Evolutionary conservation across 2,797 vertebrate genomes (phyloP).

Genomic region (Telmatherina bonti): DNA sequence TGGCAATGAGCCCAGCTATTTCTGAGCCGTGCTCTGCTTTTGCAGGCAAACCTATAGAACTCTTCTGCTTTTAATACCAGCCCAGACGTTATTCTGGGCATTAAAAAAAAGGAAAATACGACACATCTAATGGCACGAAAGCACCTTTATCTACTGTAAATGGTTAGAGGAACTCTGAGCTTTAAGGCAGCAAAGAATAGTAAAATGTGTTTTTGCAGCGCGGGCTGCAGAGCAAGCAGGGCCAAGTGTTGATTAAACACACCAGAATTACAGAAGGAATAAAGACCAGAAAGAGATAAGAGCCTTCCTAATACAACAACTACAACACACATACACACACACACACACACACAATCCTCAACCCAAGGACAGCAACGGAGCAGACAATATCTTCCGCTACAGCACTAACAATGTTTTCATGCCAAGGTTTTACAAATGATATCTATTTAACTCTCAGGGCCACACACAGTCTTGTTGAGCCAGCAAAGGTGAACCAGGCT

Average conservation of each 20-base stretch:
- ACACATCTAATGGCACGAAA: slow-evolving; percentile 50
- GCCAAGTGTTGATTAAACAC: slow-evolving; percentile 72
- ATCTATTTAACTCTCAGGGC: slow-evolving; percentile 54
- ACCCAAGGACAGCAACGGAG: slow-evolving; percentile 55
- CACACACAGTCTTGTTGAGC: slow-evolving; percentile 29
- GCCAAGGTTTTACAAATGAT: slow-evolving; percentile 60
- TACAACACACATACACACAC: slow-evolving; percentile 9
- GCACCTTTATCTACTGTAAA: slow-evolving; percentile 52
- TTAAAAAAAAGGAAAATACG: not conserved
- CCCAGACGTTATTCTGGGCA: slow-evolving; percentile 54
- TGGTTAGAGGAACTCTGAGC: slow-evolving; percentile 44
- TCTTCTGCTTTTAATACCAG: slow-evolving; percentile 38
- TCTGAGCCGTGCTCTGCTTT: slow-evolving; percentile 58
- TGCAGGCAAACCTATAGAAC: slow-evolving; percentile 62
- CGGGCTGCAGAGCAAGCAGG: slow-evolving; percentile 40
- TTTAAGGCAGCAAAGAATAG: slow-evolving; percentile 47
- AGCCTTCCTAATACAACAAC: slow-evolving; percentile 62
- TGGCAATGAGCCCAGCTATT: slow-evolving; percentile 71
- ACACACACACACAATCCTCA: slow-evolving; percentile 25
- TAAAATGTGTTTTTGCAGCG: slow-evolving; percentile 43
- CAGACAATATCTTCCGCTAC: slow-evolving; percentile 48
- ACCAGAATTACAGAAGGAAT: slow-evolving; percentile 55
- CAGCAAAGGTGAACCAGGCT: slow-evolving; percentile 37
- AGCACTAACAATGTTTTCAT: slow-evolving; percentile 29
- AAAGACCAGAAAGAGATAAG: slow-evolving; percentile 51